Base-by-base conservation (phyloP, 2,888 invertebrate genomes). In the Trichopoda pennipes region DNA sequence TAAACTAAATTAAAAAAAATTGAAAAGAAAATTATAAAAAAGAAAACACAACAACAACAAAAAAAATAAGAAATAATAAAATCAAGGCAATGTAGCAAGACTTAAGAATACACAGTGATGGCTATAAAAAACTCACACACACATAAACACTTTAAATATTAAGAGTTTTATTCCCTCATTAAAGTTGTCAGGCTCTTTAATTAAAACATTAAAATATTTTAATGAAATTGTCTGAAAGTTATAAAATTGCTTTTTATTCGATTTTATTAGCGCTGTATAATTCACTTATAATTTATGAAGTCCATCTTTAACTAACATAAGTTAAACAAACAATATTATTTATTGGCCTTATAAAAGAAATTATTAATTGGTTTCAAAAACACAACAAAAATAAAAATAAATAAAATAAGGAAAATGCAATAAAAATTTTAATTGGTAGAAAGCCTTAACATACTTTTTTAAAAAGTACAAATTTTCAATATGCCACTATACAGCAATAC, bases 1-100 rank as follows among this genome's bases (percentile, higher is more conserved):
- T 86, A 86, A 86, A 74, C 51, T 60, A 78, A 75, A 70, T 74
- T 70, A 78, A 78, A 58, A 55, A 28, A 66, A 77, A 58, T 53
- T 73, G 12, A 35, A 81, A 64, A 63, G 28, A 28, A 28, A 4
- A 28, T 28, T 28, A 28, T 7, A 28, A 49, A 61, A 49, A 49
- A 1, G n/a, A 55, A 2, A 38, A 12, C n/a, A n/a, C n/a, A n/a
- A n/a, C n/a, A n/a, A n/a, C n/a, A n/a, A n/a, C n/a, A n/a, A n/a
- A n/a, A n/a, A n/a, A n/a, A n/a, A n/a, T n/a, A n/a, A n/a, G n/a
- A n/a, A n/a, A n/a, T n/a, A n/a, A n/a, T n/a, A n/a, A n/a, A 38
- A 2, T 12, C 38, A 38, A 38, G 12, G 38, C 12, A 38, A 38
- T 7, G 38, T 28, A 21, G 10, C 1, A 7, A 66, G 3, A 55